Evolutionary conservation across 1,140 invertebrate genomes (phyloP), one percentile per base, ranked within the genome.

Genomic region (Nomia melanderi): DNA sequence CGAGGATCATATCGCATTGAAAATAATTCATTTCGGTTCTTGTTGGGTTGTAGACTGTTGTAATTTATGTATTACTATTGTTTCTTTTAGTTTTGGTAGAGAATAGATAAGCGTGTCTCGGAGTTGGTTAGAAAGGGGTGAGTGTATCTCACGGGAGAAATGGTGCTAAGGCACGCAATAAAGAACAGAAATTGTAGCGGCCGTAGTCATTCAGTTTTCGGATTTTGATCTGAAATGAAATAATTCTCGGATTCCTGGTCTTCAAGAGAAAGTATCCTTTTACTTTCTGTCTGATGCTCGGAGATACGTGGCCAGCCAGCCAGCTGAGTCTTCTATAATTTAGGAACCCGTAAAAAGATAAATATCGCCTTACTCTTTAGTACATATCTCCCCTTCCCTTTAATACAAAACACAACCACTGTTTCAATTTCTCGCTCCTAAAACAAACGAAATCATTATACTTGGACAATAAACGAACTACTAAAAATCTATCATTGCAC

Each of bases 241-340:
- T 57, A 23, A 25, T 27, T 4, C 12, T 12, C 53, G 63, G 66
- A 66, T 53, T 75, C 56, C 23, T 33, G 39, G 62, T 17, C 12
- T 31, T 41, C 3, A 59, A 36, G 59, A 73, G 70, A 73, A 73
- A 73, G 70, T 73, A 73, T 73, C 70, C 59, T 73, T 73, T 73
- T 73, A 73, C 70, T 73, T 73, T 73, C 59, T 12, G 36, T 31
- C 33, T 27, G 59, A 53, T 53, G 29, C 7, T 53, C 23, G 44
- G 9, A 63, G 70, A 73, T 73, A 73, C 50, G 47, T 41, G 33
- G 31, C 33, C n/a, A 29, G 50, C 23, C 27, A 39, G 44, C 44
- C n/a, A 72, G 33, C 47, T 25, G 56, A 50, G 44, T 11, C 70
- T 50, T 73, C 41, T 53, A 59, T 50, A 73, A 73, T 33, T 73